Percentiles rank a stretch among this genome's conserved stretches.
phyloP scores from a whole-genome alignment of 1,140 invertebrate genomes.

The Paracyclopina nana region DNA sequence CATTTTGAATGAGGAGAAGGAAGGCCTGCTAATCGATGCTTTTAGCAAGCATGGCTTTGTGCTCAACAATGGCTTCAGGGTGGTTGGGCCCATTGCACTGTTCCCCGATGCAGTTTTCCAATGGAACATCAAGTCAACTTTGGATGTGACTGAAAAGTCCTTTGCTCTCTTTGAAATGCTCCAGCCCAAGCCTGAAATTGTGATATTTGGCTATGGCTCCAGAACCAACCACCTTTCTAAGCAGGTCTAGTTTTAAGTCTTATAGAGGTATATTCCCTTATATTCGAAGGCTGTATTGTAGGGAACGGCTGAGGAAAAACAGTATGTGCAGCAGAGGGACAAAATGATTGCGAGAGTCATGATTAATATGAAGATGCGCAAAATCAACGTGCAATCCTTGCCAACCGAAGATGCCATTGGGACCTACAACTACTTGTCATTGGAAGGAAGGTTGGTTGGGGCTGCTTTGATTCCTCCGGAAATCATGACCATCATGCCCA shows the following conservation, averaged over 20 bases:
- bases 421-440: slow-evolving; percentile 62
- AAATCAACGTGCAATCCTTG: slow-evolving; percentile 46
- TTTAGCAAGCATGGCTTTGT: background rate
- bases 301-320: too few species aligned
- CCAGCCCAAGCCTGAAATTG: slow-evolving; percentile 47
- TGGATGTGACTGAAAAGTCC: slow-evolving; percentile 51
- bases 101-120: slow-evolving; percentile 34
- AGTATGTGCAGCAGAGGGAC: too few species aligned
- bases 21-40: slow-evolving; percentile 18
- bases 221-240: too few species aligned
- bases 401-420: slow-evolving; percentile 50
- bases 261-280: too few species aligned
- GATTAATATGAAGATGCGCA: slow-evolving; percentile 32
- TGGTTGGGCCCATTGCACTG: slow-evolving; percentile 1
- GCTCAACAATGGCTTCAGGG: slow-evolving; percentile 10
- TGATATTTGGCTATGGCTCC: slow-evolving; percentile 15
- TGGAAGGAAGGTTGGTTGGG: slow-evolving; percentile 48
- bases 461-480: slow-evolving; percentile 54
- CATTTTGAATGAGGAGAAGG: slow-evolving; percentile 21
- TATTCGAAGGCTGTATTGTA: too few species aligned
- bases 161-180: slow-evolving; percentile 51
- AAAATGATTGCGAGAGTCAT: slow-evolving; percentile 30
- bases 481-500: too few species aligned
- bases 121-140: slow-evolving; percentile 49
- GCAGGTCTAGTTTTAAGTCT: too few species aligned